Base-by-base conservation (phyloP, 1,140 invertebrate species). In the Diorhabda carinulata region DNA sequence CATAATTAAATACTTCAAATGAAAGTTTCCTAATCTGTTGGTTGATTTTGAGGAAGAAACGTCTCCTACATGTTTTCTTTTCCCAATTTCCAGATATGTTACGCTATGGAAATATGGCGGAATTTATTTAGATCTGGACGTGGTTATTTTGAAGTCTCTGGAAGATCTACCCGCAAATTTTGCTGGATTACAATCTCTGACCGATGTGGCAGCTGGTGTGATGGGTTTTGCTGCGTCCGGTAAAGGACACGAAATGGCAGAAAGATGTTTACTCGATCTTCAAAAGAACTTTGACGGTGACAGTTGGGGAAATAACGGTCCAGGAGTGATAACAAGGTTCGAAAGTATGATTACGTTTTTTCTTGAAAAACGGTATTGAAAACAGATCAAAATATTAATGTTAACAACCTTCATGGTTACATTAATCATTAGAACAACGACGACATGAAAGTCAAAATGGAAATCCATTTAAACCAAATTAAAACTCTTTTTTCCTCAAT, bases 31-130 rank as follows among this genome's bases (percentile, higher is more conserved):
- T 25, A 25, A 25, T 25, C 25, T 25, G 25, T 25, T 25, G 25
- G 25, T 25, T 25, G 25, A 25, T 25, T 25, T 25, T 25, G 25
- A 25, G 3, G 3, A 9, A 10, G 5, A 57, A 57, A 57, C 10
- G 3, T n/a, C 9, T 9, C 56, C 7, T 57, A 57, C 9, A 57
- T n/a, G 9, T 10, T 2, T 56, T 57, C 9, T 57, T 57, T 57
- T 57, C 2, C 9, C 9, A n/a, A 57, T 5, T 64, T 57, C 7
- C 67, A 77, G 91, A 68, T 92, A 88, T 71, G 73, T 92, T 5
- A 88, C 89, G 0, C 78, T 93, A 0, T 92, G 88, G 84, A 92
- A 91, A 76, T 92, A 86, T 68, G 90, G 91, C 43, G 92, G 92
- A 0, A 88, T 91, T 56, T 93, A 93, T 78, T 78, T 93, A 57